Percentiles rank a stretch among this genome's conserved stretches.
Conservation (phyloP, 2,113 vertebrate species). For the Pygoscelis adeliae region DNA sequence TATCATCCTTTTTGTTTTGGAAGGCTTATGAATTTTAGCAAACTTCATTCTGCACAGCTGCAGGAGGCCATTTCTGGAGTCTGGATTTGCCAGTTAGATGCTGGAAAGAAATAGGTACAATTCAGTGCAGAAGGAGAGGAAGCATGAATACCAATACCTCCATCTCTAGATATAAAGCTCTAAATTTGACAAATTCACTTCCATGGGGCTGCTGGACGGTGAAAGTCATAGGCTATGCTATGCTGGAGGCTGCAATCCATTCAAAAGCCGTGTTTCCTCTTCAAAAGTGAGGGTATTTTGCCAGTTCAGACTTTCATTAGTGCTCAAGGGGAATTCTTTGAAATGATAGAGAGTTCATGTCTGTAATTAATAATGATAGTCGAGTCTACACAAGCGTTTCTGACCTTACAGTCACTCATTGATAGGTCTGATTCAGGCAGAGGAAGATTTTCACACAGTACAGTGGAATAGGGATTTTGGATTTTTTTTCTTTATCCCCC, state of each 20-base stretch:
- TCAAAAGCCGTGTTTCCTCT: not conserved
- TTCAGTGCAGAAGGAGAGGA: not conserved
- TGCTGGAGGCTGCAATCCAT: not conserved
- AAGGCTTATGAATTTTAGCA: constrained; percentile 16
- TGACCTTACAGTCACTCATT: not conserved
- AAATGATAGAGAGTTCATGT: not conserved
- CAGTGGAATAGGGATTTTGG: not conserved
- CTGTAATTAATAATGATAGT: not conserved
- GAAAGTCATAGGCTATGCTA: not conserved
- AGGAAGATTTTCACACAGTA: not conserved
- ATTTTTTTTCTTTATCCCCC: not conserved
- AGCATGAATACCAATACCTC: not conserved
- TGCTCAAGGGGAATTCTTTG: not conserved
- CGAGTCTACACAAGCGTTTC: not conserved
- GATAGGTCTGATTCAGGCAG: not conserved
- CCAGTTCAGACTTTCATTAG: not conserved
- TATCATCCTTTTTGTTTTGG: not conserved
- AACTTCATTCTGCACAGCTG: constrained; percentile 27
- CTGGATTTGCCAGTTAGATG: not conserved
- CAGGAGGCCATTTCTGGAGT: not conserved
- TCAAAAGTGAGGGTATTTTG: not conserved
- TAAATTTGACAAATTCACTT: not conserved
- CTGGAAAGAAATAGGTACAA: not conserved
- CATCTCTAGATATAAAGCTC: not conserved
- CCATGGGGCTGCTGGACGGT: not conserved